These are phyloP conservation scores for Andrena camellia DNA, from an alignment of 2,888 invertebrate species.

Conservation along the genomic window DNA sequence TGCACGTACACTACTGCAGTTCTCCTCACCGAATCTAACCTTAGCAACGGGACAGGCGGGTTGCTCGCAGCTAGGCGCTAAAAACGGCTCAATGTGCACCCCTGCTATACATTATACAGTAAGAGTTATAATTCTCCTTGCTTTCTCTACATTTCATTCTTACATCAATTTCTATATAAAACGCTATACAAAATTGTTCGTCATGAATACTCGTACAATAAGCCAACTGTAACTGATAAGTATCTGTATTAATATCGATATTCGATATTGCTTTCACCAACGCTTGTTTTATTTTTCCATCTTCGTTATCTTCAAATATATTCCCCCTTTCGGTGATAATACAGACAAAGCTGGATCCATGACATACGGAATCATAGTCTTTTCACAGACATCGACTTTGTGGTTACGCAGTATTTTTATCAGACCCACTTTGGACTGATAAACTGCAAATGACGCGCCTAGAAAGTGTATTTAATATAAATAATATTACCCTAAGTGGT, in stretches of 20 bases:
- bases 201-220: neutral
- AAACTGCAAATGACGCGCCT: slow-evolving; percentile 77
- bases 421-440: slow-evolving; percentile 83
- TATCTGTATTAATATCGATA: neutral
- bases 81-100: no score
- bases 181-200: no score
- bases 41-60: no score
- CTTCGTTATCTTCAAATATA: slow-evolving; percentile 77
- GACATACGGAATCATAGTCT: slow-evolving; percentile 77
- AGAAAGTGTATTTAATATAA: neutral
- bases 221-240: neutral
- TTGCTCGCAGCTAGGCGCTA: no score
- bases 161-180: no score
- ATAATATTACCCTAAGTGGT: neutral
- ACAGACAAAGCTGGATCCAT: slow-evolving; percentile 73
- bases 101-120: no score
- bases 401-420: slow-evolving; percentile 80
- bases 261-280: neutral
- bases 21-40: no score
- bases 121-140: no score
- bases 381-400: slow-evolving; percentile 78
- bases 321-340: slow-evolving; percentile 77
- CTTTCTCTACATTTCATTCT: no score
- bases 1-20: no score
- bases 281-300: slow-evolving; percentile 15